These are phyloP conservation scores for Etheostoma cragini DNA, from an alignment of 2,113 vertebrate genomes.

Conservation along the genomic window DNA sequence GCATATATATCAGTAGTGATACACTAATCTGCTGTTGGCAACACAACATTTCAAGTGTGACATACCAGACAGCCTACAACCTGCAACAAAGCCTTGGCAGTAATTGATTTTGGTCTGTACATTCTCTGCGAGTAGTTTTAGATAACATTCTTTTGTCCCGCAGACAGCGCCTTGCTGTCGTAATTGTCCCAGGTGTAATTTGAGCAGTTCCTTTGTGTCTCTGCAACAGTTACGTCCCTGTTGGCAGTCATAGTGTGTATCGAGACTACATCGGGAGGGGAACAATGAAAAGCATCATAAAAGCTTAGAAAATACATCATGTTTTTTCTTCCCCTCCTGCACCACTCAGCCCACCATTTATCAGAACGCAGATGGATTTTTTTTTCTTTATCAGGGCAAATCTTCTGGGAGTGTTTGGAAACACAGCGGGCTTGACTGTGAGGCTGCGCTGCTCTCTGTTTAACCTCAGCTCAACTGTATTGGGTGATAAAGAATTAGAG, in stretches of 20 bases:
- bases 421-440: slow-evolving; percentile 40
- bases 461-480: slow-evolving; percentile 65
- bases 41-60: slow-evolving; percentile 48
- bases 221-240: slow-evolving; percentile 75
- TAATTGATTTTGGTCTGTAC: slow-evolving; percentile 70
- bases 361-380: slow-evolving; percentile 50
- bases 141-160: slow-evolving; percentile 72
- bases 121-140: slow-evolving; percentile 74
- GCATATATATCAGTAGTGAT: slow-evolving; percentile 16
- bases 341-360: slow-evolving; percentile 50
- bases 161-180: slow-evolving; percentile 66
- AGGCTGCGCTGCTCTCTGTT: slow-evolving; percentile 48
- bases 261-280: slow-evolving; percentile 47
- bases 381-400: slow-evolving; percentile 30
- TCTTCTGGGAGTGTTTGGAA: slow-evolving; percentile 72
- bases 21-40: slow-evolving; percentile 52
- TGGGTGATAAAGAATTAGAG: slow-evolving; percentile 55
- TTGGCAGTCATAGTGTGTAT: slow-evolving; percentile 55
- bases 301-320: slow-evolving; percentile 69
- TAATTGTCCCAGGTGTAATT: slow-evolving; percentile 81
- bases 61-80: slow-evolving; percentile 64
- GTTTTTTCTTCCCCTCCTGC: slow-evolving; percentile 39
- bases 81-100: slow-evolving; percentile 61
- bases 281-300: slow-evolving; percentile 66
- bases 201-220: slow-evolving; percentile 78